These are phyloP conservation scores for Pyrgus malvae DNA, from an alignment of 2,888 invertebrate genomes.

Conservation along the genomic window DNA sequence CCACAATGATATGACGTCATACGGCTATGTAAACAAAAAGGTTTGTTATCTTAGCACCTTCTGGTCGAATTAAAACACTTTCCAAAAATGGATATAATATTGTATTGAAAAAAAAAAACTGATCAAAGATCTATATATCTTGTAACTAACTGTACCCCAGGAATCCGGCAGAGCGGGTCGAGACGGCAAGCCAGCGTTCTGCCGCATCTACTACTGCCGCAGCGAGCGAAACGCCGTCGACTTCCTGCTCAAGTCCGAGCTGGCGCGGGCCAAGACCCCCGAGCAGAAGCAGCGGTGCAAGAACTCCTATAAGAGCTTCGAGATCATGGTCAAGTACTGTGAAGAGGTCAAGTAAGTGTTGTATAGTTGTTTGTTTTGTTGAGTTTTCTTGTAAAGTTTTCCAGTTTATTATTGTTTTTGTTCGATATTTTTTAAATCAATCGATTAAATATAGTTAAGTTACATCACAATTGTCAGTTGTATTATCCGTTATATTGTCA, in stretches of 20 bases:
- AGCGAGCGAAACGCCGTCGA: conserved; percentile 91
- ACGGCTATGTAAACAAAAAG: too few species aligned
- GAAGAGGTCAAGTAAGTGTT: conserved; percentile 89
- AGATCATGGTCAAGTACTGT: conserved; percentile 92
- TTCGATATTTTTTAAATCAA: too few species aligned
- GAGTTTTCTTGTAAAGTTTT: neutral
- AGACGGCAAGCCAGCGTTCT: conserved; percentile 93
- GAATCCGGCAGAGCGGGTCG: conserved; percentile 98
- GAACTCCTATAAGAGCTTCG: conserved; percentile 88
- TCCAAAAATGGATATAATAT: too few species aligned
- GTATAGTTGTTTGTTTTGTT: neutral
- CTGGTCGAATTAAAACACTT: too few species aligned
- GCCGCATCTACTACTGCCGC: conserved; percentile 94
- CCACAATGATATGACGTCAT: too few species aligned
- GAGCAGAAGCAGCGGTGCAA: conserved; percentile 82
- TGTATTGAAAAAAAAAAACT: too few species aligned
- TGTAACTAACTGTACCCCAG: conserved; percentile 66
- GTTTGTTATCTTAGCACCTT: too few species aligned
- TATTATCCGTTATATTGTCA: too few species aligned
- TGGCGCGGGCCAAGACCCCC: conserved; percentile 81
- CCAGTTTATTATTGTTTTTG: too few species aligned
- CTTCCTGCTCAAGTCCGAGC: conserved; percentile 88
- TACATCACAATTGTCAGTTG: too few species aligned
- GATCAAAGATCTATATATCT: neutral
- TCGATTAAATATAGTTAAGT: too few species aligned